Evolutionary conservation across 64 coral and sea anemone genomes (phyloP).

Genomic region (Stichodactyla mertensii): DNA sequence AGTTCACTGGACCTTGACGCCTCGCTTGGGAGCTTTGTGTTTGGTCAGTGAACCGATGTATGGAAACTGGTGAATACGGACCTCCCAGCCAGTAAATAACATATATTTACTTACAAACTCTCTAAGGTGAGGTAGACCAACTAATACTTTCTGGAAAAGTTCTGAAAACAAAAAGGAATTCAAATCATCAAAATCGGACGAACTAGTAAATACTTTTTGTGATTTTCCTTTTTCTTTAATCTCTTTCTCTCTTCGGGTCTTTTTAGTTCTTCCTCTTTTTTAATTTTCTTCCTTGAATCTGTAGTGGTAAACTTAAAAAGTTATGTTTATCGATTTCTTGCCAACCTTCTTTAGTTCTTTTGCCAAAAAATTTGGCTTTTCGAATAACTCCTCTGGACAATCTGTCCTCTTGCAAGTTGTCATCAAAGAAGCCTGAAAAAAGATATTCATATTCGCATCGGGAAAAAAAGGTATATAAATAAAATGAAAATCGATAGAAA

Average conservation of each 20-base stretch:
- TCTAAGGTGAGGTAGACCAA: not conserved
- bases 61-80: too few species aligned
- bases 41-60: too few species aligned
- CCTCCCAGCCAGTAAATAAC: too few species aligned
- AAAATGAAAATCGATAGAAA: not conserved
- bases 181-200: not conserved
- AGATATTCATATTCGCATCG: too few species aligned
- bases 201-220: not conserved
- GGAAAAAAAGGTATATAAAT: too few species aligned
- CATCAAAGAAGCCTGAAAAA: slow-evolving; percentile 68
- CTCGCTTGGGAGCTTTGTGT: too few species aligned
- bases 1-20: too few species aligned
- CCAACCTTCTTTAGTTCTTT: slow-evolving; percentile 59
- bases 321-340: not conserved
- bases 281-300: not conserved
- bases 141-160: not conserved
- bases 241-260: not conserved
- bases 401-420: slow-evolving; percentile 47
- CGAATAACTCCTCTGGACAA: slow-evolving; percentile 57
- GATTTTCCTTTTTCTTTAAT: not conserved
- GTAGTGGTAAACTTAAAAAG: not conserved
- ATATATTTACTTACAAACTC: not conserved
- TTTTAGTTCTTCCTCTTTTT: not conserved
- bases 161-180: not conserved
- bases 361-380: slow-evolving; percentile 29